These are phyloP conservation scores for Synergus laeviventris DNA, from an alignment of 2,888 invertebrate genomes.

Conservation along the genomic window DNA sequence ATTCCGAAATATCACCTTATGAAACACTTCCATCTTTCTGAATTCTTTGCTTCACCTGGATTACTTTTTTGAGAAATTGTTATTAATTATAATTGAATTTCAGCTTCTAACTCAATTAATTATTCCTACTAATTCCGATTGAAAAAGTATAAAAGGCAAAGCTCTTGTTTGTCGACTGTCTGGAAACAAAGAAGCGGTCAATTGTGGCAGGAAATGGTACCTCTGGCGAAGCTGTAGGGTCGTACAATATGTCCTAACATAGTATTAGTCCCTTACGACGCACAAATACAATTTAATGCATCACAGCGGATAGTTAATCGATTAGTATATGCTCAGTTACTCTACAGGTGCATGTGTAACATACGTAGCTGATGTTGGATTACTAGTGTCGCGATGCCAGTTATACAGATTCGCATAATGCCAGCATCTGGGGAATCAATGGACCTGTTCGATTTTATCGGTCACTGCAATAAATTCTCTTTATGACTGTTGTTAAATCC, in stretches of 20 bases:
- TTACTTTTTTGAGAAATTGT: not conserved
- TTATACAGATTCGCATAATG: slow-evolving; percentile 32
- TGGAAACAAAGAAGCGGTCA: slow-evolving; percentile 27
- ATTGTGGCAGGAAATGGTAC: slow-evolving; percentile 28
- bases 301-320: slow-evolving; percentile 70
- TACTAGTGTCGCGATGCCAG: slow-evolving; percentile 28
- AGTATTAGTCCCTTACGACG: slow-evolving; percentile 51
- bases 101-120: not conserved
- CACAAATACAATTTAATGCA: slow-evolving; percentile 68
- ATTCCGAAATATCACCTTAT: not conserved
- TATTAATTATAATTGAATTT: not conserved
- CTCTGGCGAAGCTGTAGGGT: slow-evolving; percentile 18
- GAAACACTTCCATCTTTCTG: not conserved
- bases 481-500: slow-evolving; percentile 12
- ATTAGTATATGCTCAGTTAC: slow-evolving; percentile 60
- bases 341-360: slow-evolving; percentile 61
- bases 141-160: not conserved
- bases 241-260: slow-evolving; percentile 50
- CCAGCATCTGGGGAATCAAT: slow-evolving; percentile 34
- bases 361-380: slow-evolving; percentile 27
- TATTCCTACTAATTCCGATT: not conserved
- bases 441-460: slow-evolving; percentile 17
- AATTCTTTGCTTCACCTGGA: not conserved
- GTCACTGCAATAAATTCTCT: slow-evolving; percentile 22
- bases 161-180: not conserved